These are phyloP conservation scores for Sesia bembeciformis DNA, from an alignment of 2,888 invertebrate genomes.

Conservation along the genomic window DNA sequence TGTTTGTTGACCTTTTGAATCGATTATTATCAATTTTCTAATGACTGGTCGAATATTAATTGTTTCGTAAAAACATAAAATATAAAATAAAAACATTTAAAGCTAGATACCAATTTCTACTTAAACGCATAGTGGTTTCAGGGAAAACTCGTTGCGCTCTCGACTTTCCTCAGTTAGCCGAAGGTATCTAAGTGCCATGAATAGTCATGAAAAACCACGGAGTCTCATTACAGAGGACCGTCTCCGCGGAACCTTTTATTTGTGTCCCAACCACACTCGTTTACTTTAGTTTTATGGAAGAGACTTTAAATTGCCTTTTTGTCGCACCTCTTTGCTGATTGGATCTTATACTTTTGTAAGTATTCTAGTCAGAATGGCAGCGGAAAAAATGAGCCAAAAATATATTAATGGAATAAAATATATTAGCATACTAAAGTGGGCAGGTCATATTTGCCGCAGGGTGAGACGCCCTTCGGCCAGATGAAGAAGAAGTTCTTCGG, in stretches of 20 bases:
- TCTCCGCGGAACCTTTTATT: conserved; percentile 12
- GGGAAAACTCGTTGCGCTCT: conserved; percentile 12
- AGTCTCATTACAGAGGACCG: conserved; percentile 38
- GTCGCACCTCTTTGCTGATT: neutral
- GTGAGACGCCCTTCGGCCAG: no score
- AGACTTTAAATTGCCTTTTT: neutral
- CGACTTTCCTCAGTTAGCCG: conserved; percentile 12
- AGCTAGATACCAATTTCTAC: neutral
- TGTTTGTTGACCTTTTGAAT: no score
- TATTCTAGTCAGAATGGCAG: no score
- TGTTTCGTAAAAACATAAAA: neutral
- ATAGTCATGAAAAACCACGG: conserved; percentile 58
- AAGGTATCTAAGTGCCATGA: conserved; percentile 39
- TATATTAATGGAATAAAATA: no score
- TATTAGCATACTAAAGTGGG: no score
- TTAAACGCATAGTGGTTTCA: conserved; percentile 1
- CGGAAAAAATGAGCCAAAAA: no score
- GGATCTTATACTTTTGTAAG: neutral
- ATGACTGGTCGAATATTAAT: no score
- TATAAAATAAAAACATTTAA: neutral
- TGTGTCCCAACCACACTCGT: conserved; percentile 11
- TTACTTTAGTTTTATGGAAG: neutral
- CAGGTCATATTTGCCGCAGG: no score
- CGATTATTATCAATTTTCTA: no score
- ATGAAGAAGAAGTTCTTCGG: no score